phyloP scores from a whole-genome alignment of 2,888 invertebrate species.

The Caenorhabditis sp. region DNA sequence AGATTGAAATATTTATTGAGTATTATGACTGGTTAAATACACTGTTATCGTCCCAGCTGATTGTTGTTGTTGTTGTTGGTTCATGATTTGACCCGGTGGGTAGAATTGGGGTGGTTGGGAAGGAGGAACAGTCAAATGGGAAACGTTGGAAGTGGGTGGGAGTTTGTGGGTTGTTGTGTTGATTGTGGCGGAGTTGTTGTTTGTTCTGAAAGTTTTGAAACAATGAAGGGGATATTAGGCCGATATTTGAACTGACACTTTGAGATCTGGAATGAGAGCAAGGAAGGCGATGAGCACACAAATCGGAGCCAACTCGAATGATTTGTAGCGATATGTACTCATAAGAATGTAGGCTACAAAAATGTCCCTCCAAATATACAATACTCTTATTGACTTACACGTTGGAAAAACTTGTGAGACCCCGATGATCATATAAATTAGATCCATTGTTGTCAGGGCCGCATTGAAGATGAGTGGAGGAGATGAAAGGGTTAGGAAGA shows the following conservation, averaged over 20 bases:
- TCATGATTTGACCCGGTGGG: background rate
- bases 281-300: slow-evolving; percentile 29
- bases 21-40: too few relatives aligned
- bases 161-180: slow-evolving; percentile 11
- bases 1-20: background rate
- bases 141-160: background rate
- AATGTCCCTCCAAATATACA: background rate
- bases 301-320: slow-evolving; percentile 24
- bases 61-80: background rate
- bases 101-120: background rate
- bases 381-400: slow-evolving; percentile 9
- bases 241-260: background rate
- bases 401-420: slow-evolving; percentile 25
- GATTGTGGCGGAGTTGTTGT: slow-evolving; percentile 8
- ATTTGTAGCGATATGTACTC: slow-evolving; percentile 32
- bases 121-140: background rate
- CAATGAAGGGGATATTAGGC: too few relatives aligned
- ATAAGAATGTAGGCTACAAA: slow-evolving; percentile 29
- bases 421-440: slow-evolving; percentile 31
- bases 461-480: slow-evolving; percentile 30
- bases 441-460: slow-evolving; percentile 29
- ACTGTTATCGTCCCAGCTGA: background rate
- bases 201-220: slow-evolving; percentile 8
- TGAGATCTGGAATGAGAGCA: slow-evolving; percentile 12
- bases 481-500: slow-evolving; percentile 17